Conservation (phyloP, 2,113 vertebrate genomes). For the Eudyptes chrysolophus region DNA sequence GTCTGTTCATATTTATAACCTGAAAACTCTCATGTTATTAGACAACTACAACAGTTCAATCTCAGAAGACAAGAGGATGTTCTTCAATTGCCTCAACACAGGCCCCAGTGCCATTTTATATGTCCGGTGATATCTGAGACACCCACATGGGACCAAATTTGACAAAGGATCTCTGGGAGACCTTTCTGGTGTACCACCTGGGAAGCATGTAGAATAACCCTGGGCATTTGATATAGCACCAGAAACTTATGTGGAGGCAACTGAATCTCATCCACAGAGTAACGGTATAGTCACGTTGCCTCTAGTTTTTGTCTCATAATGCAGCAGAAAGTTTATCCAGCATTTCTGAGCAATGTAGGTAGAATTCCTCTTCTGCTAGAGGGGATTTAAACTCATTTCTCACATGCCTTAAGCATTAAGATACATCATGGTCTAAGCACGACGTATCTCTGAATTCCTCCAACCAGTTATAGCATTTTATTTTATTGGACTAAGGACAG, state of each 20-base stretch:
- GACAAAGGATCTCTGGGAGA: neutral
- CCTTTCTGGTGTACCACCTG: neutral
- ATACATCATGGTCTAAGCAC: neutral
- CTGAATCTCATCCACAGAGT: neutral
- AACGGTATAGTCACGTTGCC: neutral
- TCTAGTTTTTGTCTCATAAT: neutral
- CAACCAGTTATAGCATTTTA: neutral
- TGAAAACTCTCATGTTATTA: neutral
- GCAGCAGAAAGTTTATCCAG: neutral
- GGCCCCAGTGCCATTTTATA: neutral
- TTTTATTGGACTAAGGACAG: neutral
- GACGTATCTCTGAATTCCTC: neutral
- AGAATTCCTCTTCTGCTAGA: neutral
- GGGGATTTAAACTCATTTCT: neutral
- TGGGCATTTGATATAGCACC: neutral
- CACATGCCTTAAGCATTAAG: neutral
- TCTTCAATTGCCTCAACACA: neutral
- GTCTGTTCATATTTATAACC: neutral
- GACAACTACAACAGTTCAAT: neutral
- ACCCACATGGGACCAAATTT: neutral
- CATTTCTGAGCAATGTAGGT: neutral
- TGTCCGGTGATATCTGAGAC: rapidly evolving
- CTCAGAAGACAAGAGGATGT: neutral
- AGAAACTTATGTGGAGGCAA: neutral
- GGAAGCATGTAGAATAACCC: neutral